A percentile compares a stretch with the other conserved stretches of the same genome.
Conservation (phyloP, 1,140 invertebrate species). For the Lepidurus packardi region DNA sequence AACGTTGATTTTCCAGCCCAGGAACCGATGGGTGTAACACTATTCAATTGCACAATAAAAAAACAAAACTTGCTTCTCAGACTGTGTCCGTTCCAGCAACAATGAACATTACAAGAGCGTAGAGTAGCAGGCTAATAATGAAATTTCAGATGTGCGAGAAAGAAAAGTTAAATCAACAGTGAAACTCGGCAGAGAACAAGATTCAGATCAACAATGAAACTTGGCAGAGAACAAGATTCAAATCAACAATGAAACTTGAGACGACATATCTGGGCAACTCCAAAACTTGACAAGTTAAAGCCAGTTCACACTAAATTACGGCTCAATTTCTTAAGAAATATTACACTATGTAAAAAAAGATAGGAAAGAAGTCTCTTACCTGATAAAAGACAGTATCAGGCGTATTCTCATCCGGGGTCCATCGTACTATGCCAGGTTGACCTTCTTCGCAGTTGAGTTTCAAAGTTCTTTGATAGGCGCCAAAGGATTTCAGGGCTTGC, state of each 20-base stretch:
- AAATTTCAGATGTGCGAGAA: no score
- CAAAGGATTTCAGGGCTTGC: constrained; percentile 69
- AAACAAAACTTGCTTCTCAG: not conserved
- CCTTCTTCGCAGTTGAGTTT: constrained; percentile 74
- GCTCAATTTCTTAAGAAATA: not conserved
- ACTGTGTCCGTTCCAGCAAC: no score
- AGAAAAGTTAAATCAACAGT: no score
- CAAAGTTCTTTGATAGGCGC: constrained; percentile 77
- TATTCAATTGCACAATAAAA: constrained; percentile 45
- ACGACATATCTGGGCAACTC: no score
- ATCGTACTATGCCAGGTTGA: constrained; percentile 74
- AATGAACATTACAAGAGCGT: no score
- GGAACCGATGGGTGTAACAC: constrained; percentile 85
- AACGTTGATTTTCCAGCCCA: constrained; percentile 93
- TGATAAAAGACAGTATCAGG: constrained; percentile 90
- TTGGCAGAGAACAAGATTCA: no score
- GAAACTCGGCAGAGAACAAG: no score
- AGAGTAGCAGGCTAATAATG: no score
- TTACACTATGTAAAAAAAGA: not conserved
- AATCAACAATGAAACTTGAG: no score
- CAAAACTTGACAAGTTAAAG: no score
- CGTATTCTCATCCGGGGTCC: constrained; percentile 78
- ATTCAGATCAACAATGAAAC: no score
- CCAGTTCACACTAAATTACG: no score
- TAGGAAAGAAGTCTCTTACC: constrained; percentile 47